phyloP scores from a whole-genome alignment of 1,140 invertebrate species.

The Aphelenchoides avenae region DNA sequence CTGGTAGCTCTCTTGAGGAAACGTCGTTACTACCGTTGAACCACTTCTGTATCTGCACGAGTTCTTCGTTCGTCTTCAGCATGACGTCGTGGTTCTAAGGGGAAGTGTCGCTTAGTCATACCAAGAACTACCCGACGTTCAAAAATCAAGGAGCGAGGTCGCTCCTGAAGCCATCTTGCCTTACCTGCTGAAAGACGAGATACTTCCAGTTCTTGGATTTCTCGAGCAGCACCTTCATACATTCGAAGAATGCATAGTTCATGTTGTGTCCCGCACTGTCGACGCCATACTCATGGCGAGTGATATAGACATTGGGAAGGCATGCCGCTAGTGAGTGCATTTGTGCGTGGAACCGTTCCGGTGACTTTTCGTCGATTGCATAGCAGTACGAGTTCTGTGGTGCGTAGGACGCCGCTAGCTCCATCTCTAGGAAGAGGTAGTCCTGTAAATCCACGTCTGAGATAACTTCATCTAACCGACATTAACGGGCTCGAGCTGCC shows the following conservation, averaged over 20 bases:
- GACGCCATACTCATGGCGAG: constrained; percentile 9
- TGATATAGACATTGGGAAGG: constrained; percentile 18
- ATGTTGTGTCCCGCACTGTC: constrained; percentile 22
- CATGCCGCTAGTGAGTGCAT: constrained; percentile 23
- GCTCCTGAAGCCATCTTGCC: no score
- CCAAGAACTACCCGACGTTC: neutral
- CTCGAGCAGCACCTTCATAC: constrained; percentile 7
- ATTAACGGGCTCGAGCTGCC: constrained; percentile 1
- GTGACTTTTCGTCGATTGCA: constrained; percentile 14
- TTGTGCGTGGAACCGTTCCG: constrained; percentile 9
- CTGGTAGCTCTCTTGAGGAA: neutral
- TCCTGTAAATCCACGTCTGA: constrained; percentile 22
- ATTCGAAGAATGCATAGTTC: constrained; percentile 6
- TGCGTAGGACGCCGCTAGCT: constrained; percentile 20
- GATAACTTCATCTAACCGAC: neutral
- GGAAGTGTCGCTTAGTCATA: constrained; percentile 1
- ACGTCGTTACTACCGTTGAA: constrained; percentile 24
- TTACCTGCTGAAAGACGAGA: constrained; percentile 14
- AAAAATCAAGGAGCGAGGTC: neutral
- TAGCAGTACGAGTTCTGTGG: constrained; percentile 26
- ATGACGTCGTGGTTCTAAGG: constrained; percentile 23
- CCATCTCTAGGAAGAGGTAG: constrained; percentile 22
- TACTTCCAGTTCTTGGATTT: constrained; percentile 15
- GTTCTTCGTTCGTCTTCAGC: constrained; percentile 25
- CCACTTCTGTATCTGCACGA: constrained; percentile 18